These are phyloP conservation scores for Eristalis pertinax DNA, from an alignment of 2,888 invertebrate genomes.

Conservation along the genomic window DNA sequence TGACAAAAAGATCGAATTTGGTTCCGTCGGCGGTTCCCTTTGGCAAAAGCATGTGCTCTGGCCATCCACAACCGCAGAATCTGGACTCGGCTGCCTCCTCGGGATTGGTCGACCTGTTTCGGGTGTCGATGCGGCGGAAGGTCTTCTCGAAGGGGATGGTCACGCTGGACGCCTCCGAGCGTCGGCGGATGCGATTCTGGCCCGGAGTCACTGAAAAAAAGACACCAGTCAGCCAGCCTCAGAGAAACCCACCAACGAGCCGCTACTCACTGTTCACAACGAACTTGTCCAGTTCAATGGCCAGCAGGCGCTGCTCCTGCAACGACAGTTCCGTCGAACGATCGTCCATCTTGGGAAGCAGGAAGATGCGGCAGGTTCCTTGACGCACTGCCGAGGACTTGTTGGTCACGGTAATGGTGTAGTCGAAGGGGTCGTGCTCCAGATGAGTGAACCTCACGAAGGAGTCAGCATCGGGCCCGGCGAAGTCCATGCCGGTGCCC, in stretches of 20 bases:
- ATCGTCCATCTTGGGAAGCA: conserved; percentile 86
- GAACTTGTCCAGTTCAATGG: conserved; percentile 88
- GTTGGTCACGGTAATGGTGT: conserved; percentile 85
- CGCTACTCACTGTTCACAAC: conserved; percentile 83
- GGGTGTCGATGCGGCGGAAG: conserved; percentile 86
- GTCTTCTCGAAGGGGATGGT: conserved; percentile 92
- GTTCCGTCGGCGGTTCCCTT: conserved; percentile 87
- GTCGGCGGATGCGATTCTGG: conserved; percentile 85
- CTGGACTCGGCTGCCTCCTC: conserved; percentile 84
- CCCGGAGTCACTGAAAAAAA: conserved; percentile 85
- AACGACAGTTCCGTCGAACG: conserved; percentile 84
- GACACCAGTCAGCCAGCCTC: not conserved
- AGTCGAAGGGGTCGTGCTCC: conserved; percentile 88
- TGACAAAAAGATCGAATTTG: conserved; percentile 87
- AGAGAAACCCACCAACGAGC: not conserved
- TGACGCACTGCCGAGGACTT: conserved; percentile 79
- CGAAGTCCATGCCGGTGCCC: conserved; percentile 90
- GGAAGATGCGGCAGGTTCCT: conserved; percentile 86
- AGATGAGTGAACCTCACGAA: conserved; percentile 89
- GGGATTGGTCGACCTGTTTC: conserved; percentile 82
- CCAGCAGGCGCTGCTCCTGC: conserved; percentile 84
- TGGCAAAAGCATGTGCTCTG: conserved; percentile 90
- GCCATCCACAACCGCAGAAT: conserved; percentile 95
- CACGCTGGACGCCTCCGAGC: conserved; percentile 88
- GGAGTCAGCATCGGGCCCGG: conserved; percentile 86